A percentile compares a stretch with the other conserved stretches of the same genome.
Conservation (phyloP, 2,888 invertebrate species). For the Congeria kusceri region DNA sequence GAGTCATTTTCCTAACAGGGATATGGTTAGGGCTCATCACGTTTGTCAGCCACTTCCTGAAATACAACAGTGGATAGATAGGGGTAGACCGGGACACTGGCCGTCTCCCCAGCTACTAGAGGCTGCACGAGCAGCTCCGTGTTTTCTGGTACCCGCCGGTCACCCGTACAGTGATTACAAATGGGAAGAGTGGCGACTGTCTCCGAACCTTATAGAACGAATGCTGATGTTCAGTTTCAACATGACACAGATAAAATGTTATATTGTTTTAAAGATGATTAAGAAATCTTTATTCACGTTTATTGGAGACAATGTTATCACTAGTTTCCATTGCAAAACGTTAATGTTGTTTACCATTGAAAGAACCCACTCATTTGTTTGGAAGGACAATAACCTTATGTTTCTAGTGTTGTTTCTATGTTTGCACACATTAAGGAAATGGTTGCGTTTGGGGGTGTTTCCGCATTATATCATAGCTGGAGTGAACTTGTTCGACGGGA, state of each 20-base stretch:
- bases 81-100: too few relatives aligned
- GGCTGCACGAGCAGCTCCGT: too few relatives aligned
- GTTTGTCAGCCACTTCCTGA: too few relatives aligned
- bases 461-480: too few relatives aligned
- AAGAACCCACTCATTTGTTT: slow-evolving; percentile 6
- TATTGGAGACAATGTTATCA: neutral
- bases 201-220: slow-evolving; percentile 17
- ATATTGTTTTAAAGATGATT: slow-evolving; percentile 18
- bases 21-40: too few relatives aligned
- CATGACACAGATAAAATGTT: slow-evolving; percentile 13
- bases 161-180: slow-evolving; percentile 11
- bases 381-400: slow-evolving; percentile 13
- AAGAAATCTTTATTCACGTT: slow-evolving; percentile 7
- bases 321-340: slow-evolving; percentile 31
- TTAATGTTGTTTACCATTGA: slow-evolving; percentile 8
- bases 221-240: slow-evolving; percentile 15
- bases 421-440: too few relatives aligned
- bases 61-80: too few relatives aligned
- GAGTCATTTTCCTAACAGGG: too few relatives aligned
- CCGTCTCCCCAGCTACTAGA: too few relatives aligned
- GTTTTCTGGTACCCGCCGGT: slow-evolving; percentile 24
- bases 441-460: too few relatives aligned
- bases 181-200: slow-evolving; percentile 27
- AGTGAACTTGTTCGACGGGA: too few relatives aligned
- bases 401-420: too few relatives aligned